Evolutionary conservation across 2,888 invertebrate species (phyloP).

Genomic region (Diachrysia chrysitis): DNA sequence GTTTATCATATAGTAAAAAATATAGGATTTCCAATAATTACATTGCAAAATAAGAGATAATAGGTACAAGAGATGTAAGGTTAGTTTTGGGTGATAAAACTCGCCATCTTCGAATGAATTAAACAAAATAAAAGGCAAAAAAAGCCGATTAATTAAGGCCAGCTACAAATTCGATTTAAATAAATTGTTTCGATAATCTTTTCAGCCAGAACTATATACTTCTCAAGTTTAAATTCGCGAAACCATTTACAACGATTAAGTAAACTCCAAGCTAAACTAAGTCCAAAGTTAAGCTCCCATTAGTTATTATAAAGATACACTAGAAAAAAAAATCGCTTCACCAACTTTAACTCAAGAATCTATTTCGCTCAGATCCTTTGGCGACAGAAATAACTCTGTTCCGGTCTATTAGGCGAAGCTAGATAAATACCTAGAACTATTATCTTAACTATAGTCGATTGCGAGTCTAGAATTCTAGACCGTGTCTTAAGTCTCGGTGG

Average conservation of each 20-base stretch:
- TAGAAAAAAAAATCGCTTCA: conserved; percentile 35
- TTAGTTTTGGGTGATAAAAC: too few species aligned
- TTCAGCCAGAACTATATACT: too few species aligned
- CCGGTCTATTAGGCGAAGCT: conserved; percentile 52
- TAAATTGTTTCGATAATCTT: too few species aligned
- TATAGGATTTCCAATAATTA: too few species aligned
- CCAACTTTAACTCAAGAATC: conserved; percentile 33
- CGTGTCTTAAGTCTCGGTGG: conserved; percentile 27
- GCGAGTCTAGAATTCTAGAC: conserved; percentile 35
- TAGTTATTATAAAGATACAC: conserved; percentile 35
- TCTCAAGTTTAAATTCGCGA: neutral
- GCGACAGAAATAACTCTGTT: conserved; percentile 53
- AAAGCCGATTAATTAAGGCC: neutral
- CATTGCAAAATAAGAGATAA: too few species aligned
- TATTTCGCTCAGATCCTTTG: conserved; percentile 29
- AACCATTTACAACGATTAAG: conserved; percentile 12
- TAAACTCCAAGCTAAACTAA: conserved; percentile 22
- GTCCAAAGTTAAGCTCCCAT: conserved; percentile 35
- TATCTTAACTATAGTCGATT: conserved; percentile 40
- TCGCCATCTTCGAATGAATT: too few species aligned
- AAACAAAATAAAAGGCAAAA: neutral
- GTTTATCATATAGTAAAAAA: too few species aligned
- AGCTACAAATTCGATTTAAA: too few species aligned
- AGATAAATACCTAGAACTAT: conserved; percentile 55
- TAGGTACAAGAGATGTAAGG: too few species aligned